A percentile compares a stretch with the other conserved stretches of the same genome.
These are phyloP conservation scores for Caenorhabditis virilis DNA, from an alignment of 2,888 invertebrate species.

Conservation along the genomic window DNA sequence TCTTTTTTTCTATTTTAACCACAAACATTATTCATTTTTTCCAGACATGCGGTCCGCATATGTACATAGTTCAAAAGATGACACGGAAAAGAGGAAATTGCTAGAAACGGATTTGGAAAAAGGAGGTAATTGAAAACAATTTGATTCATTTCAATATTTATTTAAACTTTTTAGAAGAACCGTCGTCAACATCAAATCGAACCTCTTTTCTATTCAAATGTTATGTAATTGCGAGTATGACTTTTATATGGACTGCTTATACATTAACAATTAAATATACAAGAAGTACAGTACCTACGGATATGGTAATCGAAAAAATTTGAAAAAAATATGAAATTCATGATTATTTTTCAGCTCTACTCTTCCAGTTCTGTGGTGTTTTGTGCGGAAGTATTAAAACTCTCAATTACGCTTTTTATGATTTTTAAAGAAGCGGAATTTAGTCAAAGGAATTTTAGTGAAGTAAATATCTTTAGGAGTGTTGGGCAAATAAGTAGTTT, in stretches of 20 bases:
- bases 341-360: constrained; percentile 46
- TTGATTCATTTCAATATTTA: background rate
- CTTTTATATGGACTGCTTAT: constrained; percentile 68
- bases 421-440: constrained; percentile 51
- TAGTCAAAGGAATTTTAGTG: constrained; percentile 26
- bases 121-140: too few species aligned
- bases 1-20: too few species aligned
- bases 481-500: background rate
- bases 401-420: constrained; percentile 56
- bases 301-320: too few species aligned
- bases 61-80: too few species aligned
- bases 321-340: background rate
- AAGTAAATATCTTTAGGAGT: constrained; percentile 6
- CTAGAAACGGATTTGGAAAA: too few species aligned
- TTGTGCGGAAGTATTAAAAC: constrained; percentile 62
- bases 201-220: constrained; percentile 42
- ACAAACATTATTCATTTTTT: too few species aligned
- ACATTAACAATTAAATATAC: constrained; percentile 66
- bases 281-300: constrained; percentile 53
- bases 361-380: constrained; percentile 65
- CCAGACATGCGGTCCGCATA: too few species aligned
- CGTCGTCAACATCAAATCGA: too few species aligned
- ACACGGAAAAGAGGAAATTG: too few species aligned
- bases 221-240: constrained; percentile 67
- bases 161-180: background rate